Percentiles rank a stretch among this genome's conserved stretches.
These are phyloP conservation scores for Alligator sinensis DNA, from an alignment of 2,113 vertebrate genomes.

Conservation along the genomic window DNA sequence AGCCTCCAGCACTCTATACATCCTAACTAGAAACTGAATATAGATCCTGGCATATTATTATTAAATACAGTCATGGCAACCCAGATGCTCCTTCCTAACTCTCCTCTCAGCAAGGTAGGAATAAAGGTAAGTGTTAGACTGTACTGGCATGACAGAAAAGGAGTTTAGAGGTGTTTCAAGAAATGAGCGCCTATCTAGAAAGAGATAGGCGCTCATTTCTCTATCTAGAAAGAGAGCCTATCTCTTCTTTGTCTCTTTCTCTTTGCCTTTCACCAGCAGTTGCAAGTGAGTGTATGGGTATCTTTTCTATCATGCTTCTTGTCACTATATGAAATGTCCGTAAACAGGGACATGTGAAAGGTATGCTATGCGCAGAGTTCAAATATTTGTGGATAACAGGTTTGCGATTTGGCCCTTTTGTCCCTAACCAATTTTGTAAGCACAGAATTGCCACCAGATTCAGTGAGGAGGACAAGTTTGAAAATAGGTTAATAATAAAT, in stretches of 20 bases:
- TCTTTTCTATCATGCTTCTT: background rate
- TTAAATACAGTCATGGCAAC: background rate
- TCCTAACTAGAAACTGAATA: background rate
- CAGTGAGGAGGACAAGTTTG: background rate
- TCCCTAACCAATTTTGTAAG: background rate
- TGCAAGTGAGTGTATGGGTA: background rate
- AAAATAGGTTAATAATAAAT: background rate
- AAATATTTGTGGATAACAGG: background rate
- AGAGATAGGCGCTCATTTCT: too few relatives aligned
- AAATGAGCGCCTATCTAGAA: too few relatives aligned
- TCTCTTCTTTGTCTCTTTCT: background rate
- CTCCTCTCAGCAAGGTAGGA: background rate
- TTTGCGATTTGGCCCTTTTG: background rate
- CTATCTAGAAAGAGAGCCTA: too few relatives aligned
- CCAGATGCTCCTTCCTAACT: background rate
- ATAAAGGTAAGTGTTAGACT: background rate
- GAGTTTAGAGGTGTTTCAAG: background rate
- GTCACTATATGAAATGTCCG: background rate
- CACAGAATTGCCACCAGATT: background rate
- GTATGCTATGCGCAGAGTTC: background rate
- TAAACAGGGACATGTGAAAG: background rate
- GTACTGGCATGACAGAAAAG: background rate
- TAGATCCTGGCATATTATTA: background rate
- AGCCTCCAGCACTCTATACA: background rate
- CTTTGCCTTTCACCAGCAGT: background rate